Percentiles rank a stretch among this genome's conserved stretches.
Conservation (phyloP, 2,888 invertebrate species). For the Aproaerema taeniolella region DNA sequence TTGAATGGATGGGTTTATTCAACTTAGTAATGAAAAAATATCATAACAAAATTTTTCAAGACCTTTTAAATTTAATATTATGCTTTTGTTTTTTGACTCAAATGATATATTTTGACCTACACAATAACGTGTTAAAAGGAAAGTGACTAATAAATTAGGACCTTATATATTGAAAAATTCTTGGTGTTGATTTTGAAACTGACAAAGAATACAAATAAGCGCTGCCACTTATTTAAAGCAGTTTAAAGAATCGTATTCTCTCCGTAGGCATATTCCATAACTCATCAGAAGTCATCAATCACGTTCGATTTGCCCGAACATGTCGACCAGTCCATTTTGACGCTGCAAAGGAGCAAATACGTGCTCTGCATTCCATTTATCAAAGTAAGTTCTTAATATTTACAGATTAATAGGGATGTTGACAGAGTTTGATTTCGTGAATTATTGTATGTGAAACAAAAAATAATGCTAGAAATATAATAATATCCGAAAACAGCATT, state of each 20-base stretch:
- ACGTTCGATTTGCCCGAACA: conserved; percentile 56
- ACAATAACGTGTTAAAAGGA: not conserved
- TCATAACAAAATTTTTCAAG: no score
- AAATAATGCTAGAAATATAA: no score
- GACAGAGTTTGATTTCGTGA: no score
- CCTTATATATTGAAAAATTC: no score
- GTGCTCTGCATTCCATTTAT: conserved; percentile 51
- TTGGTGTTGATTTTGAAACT: not conserved
- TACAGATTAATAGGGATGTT: not conserved
- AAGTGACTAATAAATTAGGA: no score
- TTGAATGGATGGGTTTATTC: no score
- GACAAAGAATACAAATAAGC: not conserved
- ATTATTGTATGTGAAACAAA: no score
- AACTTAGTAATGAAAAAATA: no score
- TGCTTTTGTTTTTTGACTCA: no score
- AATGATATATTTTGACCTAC: no score
- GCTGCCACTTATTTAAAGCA: not conserved
- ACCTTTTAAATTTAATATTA: no score
- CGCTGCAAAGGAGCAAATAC: conserved; percentile 52
- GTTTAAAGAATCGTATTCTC: not conserved
- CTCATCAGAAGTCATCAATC: conserved; percentile 43
- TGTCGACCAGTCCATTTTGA: conserved; percentile 53
- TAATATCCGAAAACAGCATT: not conserved
- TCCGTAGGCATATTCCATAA: conserved; percentile 49
- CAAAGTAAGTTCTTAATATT: conserved; percentile 35